Percentiles rank a stretch among this genome's conserved stretches.
Evolutionary conservation across 2,888 invertebrate genomes (phyloP).

Genomic region (Sussaba pulchella): DNA sequence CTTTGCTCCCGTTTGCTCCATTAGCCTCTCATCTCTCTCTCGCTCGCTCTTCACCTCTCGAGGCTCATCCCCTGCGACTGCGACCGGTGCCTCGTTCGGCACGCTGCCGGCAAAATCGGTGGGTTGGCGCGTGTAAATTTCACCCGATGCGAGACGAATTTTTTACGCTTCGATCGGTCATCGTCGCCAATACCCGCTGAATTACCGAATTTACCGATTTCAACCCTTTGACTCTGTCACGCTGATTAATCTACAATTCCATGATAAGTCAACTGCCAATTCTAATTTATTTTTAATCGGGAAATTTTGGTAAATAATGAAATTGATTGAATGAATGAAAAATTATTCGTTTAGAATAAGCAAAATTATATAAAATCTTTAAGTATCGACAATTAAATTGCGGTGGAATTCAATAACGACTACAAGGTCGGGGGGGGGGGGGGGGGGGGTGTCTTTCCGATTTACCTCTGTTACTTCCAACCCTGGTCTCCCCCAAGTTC

Average conservation of each 20-base stretch:
- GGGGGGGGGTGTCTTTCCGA: too few relatives aligned
- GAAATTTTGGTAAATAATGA: too few relatives aligned
- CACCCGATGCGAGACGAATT: slow-evolving; percentile 23
- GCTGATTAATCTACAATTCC: not conserved
- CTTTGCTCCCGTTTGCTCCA: slow-evolving; percentile 11
- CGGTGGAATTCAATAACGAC: too few relatives aligned
- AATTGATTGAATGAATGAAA: too few relatives aligned
- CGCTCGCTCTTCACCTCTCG: not conserved
- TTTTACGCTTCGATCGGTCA: slow-evolving; percentile 5
- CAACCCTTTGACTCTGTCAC: not conserved
- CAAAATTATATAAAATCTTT: too few relatives aligned
- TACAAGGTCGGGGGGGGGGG: too few relatives aligned
- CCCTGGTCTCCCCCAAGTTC: too few relatives aligned
- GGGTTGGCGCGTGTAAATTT: slow-evolving; percentile 49
- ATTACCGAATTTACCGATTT: not conserved
- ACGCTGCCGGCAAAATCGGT: slow-evolving; percentile 53
- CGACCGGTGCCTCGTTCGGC: slow-evolving; percentile 21
- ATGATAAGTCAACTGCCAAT: too few relatives aligned
- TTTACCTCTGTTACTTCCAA: too few relatives aligned
- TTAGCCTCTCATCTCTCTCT: not conserved
- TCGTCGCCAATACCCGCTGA: not conserved
- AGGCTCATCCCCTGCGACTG: not conserved
- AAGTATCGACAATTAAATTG: too few relatives aligned
- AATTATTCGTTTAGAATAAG: too few relatives aligned
- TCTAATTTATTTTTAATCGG: too few relatives aligned